phyloP scores from a whole-genome alignment of 1,140 invertebrate species.

The Melanaphis sacchari region DNA sequence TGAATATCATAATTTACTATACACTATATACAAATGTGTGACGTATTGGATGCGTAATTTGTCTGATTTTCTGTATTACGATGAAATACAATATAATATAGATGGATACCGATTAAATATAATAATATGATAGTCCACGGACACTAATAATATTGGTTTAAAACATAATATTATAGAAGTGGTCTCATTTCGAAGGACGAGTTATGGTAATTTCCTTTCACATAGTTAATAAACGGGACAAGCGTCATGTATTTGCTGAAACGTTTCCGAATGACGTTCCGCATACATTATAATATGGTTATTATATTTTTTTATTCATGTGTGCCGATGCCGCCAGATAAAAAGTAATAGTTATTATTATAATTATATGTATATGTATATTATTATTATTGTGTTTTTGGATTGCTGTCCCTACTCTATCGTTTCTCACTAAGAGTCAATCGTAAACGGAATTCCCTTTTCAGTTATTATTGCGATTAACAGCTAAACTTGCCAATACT shows the following conservation, averaged over 20 bases:
- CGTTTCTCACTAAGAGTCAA: neutral
- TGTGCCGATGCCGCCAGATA: neutral
- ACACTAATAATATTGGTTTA: neutral
- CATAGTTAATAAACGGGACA: neutral
- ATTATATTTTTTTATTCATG: slow-evolving; percentile 4
- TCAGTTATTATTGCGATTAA: neutral
- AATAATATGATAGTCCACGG: neutral
- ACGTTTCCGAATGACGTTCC: neutral
- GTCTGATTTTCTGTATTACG: neutral
- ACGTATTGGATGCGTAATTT: neutral
- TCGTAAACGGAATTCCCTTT: neutral
- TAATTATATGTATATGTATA: neutral
- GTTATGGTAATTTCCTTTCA: neutral
- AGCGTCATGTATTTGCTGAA: neutral
- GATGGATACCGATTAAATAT: neutral
- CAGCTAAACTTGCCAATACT: neutral
- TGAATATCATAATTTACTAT: too few relatives aligned
- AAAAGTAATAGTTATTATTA: neutral
- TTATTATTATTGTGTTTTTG: neutral
- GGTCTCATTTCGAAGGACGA: neutral
- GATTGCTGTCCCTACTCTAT: neutral
- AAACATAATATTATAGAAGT: neutral
- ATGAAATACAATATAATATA: neutral
- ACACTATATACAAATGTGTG: neutral
- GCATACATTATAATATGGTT: neutral